Conservation (phyloP, 2,888 invertebrate species). For the Sphaerophoria rueppellii region DNA sequence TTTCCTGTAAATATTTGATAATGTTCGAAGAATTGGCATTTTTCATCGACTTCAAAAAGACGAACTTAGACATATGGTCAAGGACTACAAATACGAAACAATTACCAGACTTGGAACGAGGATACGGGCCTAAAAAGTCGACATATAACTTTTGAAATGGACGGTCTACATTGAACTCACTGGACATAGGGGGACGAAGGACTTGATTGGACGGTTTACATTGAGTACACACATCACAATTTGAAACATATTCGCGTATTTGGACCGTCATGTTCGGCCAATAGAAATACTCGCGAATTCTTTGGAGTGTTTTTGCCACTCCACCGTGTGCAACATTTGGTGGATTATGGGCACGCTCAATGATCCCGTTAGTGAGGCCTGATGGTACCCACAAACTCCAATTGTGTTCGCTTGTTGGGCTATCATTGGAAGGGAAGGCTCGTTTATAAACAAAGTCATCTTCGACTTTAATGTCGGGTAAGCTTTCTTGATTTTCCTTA, state of each 20-base stretch:
- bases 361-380: constrained; percentile 17
- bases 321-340: constrained; percentile 38
- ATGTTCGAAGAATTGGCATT: constrained; percentile 2
- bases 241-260: not conserved
- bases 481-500: not conserved
- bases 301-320: constrained; percentile 29
- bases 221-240: constrained; percentile 8
- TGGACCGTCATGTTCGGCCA: constrained; percentile 56
- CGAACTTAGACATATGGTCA: not conserved
- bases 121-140: constrained; percentile 10
- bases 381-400: constrained; percentile 46
- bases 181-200: constrained; percentile 6
- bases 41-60: constrained; percentile 1
- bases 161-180: not conserved
- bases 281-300: constrained; percentile 33
- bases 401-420: not conserved
- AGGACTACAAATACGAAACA: not conserved
- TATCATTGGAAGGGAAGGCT: not conserved
- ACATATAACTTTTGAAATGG: no score
- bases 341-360: constrained; percentile 30
- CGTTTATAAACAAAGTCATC: constrained; percentile 26
- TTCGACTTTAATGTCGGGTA: constrained; percentile 19
- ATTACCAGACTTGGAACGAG: not conserved
- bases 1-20: not conserved
- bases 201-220: constrained; percentile 14